phyloP scores from a whole-genome alignment of 2,797 vertebrate genomes.

The Pseudopleuronectes americanus region DNA sequence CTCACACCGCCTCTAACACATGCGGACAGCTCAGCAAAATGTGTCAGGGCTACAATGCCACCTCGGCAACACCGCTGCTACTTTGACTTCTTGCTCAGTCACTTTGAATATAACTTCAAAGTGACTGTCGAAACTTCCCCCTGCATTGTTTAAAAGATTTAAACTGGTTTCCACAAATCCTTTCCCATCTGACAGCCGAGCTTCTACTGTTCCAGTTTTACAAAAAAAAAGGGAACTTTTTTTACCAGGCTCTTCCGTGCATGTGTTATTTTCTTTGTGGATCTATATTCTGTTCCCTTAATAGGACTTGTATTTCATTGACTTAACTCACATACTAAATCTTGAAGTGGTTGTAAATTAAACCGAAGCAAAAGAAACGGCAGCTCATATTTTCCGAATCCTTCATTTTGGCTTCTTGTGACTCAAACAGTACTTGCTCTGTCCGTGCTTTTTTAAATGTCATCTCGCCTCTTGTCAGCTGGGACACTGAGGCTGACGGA shows the following conservation, averaged over 20 bases:
- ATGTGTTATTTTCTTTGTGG: not conserved
- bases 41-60: slow-evolving; percentile 46
- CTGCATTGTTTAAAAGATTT: slow-evolving; percentile 28
- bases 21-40: slow-evolving; percentile 53
- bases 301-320: slow-evolving; percentile 24
- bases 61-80: slow-evolving; percentile 46
- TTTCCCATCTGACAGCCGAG: not conserved
- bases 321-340: slow-evolving; percentile 58
- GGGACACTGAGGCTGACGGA: slow-evolving; percentile 60
- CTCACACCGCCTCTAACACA: slow-evolving; percentile 57
- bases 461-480: slow-evolving; percentile 49
- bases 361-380: slow-evolving; percentile 44
- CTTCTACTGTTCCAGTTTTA: not conserved
- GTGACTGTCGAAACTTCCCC: slow-evolving; percentile 40
- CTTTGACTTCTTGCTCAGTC: slow-evolving; percentile 56
- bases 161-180: slow-evolving; percentile 10
- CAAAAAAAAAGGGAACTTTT: not conserved
- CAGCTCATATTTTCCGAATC: slow-evolving; percentile 69
- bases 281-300: slow-evolving; percentile 18
- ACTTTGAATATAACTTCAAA: slow-evolving; percentile 60
- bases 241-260: not conserved
- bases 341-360: slow-evolving; percentile 49
- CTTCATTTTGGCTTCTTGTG: slow-evolving; percentile 48
- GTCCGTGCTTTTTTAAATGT: slow-evolving; percentile 58
- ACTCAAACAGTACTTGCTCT: slow-evolving; percentile 69